Conservation (phyloP, 2,888 invertebrate genomes). For the Melanostoma scalare region DNA sequence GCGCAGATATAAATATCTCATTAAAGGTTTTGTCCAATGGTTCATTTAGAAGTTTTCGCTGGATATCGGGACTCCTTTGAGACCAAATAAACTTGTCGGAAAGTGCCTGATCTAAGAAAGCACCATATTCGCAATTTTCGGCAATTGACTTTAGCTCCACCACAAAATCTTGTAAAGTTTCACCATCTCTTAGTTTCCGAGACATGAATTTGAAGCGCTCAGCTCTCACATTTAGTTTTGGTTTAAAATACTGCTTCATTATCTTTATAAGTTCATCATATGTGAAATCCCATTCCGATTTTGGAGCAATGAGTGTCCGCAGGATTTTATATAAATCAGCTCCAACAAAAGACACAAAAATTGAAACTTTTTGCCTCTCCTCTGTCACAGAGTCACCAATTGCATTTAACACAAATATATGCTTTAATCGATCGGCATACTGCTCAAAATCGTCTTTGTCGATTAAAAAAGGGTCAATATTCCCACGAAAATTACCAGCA, state of each 20-base stretch:
- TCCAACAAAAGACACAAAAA: constrained; percentile 9
- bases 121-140: constrained; percentile 11
- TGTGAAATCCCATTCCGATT: constrained; percentile 7
- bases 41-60: constrained; percentile 12
- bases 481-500: constrained; percentile 22
- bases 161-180: constrained; percentile 15
- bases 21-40: constrained; percentile 18
- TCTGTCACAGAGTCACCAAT: not conserved
- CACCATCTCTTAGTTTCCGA: constrained; percentile 4
- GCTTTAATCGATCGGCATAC: constrained; percentile 26
- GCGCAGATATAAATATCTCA: constrained; percentile 16
- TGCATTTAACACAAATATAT: constrained; percentile 17
- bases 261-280: constrained; percentile 1
- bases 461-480: constrained; percentile 25
- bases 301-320: constrained; percentile 1
- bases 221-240: constrained; percentile 27
- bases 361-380: constrained; percentile 2
- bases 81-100: constrained; percentile 21
- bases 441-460: constrained; percentile 23
- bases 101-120: constrained; percentile 23
- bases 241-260: constrained; percentile 16
- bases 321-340: constrained; percentile 20
- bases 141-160: constrained; percentile 25
- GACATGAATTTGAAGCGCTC: constrained; percentile 28
- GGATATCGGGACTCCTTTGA: constrained; percentile 21